Percentiles rank a stretch among this genome's conserved stretches.
Conservation (phyloP, 2,797 vertebrate species). For the Champsocephalus gunnari region DNA sequence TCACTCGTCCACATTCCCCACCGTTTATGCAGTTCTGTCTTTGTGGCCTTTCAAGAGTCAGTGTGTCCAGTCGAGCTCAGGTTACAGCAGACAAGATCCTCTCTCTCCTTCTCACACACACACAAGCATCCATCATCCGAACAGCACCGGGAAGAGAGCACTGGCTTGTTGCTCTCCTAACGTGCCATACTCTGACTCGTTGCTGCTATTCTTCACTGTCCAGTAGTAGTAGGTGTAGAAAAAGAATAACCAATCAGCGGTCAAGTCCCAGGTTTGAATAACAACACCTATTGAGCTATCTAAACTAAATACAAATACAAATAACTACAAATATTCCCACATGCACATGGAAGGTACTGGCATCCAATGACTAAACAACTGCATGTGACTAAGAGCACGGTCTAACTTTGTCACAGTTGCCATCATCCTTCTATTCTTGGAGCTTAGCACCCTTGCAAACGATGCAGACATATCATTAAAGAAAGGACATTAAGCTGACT, state of each 20-base stretch:
- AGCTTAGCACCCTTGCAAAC: background rate
- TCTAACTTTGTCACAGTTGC: conserved; percentile 21
- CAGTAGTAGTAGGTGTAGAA: too few species aligned
- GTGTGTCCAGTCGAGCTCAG: conserved; percentile 65
- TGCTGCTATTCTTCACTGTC: conserved; percentile 40
- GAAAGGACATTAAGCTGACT: conserved; percentile 40
- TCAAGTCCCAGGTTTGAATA: background rate
- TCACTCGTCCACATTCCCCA: conserved; percentile 64
- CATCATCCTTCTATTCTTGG: background rate
- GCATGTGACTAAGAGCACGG: background rate
- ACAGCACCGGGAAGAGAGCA: conserved; percentile 37
- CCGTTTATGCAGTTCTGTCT: conserved; percentile 59
- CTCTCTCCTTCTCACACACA: conserved; percentile 37
- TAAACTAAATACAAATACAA: background rate
- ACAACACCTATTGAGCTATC: background rate
- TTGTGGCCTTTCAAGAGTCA: conserved; percentile 70
- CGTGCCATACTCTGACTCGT: conserved; percentile 53
- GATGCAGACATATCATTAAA: conserved; percentile 23
- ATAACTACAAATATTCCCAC: background rate
- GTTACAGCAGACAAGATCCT: conserved; percentile 71
- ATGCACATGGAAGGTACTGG: background rate
- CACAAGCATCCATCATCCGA: conserved; percentile 57
- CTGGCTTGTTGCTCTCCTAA: conserved; percentile 39
- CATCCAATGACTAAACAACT: conserved; percentile 15
- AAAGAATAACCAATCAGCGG: too few species aligned